A percentile compares a stretch with the other conserved stretches of the same genome.
phyloP scores from a whole-genome alignment of 2,888 invertebrate species.

The Saturnia japonica region DNA sequence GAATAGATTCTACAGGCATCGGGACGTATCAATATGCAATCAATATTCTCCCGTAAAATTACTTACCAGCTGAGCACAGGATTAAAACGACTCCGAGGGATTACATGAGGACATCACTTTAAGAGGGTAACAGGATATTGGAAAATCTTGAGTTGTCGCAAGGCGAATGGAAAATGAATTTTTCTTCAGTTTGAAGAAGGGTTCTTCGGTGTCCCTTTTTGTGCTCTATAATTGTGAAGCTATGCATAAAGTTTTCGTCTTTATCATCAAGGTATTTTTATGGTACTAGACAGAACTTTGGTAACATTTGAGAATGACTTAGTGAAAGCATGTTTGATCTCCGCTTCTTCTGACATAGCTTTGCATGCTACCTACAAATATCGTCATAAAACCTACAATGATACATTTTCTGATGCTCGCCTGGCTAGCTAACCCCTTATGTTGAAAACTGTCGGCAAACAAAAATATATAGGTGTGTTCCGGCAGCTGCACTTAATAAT shows the following conservation, averaged over 20 bases:
- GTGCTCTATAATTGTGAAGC: neutral
- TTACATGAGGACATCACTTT: conserved; percentile 29
- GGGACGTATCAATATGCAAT: conserved; percentile 22
- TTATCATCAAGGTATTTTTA: neutral
- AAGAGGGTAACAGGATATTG: conserved; percentile 40
- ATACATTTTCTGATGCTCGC: neutral
- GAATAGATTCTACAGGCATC: neutral
- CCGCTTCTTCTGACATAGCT: no score
- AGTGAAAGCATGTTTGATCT: no score
- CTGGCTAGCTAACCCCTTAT: neutral
- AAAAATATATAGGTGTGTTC: neutral
- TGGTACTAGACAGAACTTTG: neutral
- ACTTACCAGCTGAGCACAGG: conserved; percentile 26
- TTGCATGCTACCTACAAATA: no score
- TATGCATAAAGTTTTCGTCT: neutral
- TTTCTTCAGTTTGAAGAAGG: conserved; percentile 12
- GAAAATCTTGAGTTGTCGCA: conserved; percentile 24
- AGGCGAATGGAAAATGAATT: conserved; percentile 22
- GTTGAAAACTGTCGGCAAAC: neutral
- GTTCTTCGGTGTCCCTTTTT: conserved; percentile 7
- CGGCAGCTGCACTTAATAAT: neutral
- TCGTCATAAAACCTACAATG: no score
- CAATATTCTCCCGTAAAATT: conserved; percentile 31
- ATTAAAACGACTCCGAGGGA: conserved; percentile 30
- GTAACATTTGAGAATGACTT: no score